Percentiles rank a stretch among this genome's conserved stretches.
Evolutionary conservation across 2,797 vertebrate genomes (phyloP).

Genomic region (Pangasius krempfi): DNA sequence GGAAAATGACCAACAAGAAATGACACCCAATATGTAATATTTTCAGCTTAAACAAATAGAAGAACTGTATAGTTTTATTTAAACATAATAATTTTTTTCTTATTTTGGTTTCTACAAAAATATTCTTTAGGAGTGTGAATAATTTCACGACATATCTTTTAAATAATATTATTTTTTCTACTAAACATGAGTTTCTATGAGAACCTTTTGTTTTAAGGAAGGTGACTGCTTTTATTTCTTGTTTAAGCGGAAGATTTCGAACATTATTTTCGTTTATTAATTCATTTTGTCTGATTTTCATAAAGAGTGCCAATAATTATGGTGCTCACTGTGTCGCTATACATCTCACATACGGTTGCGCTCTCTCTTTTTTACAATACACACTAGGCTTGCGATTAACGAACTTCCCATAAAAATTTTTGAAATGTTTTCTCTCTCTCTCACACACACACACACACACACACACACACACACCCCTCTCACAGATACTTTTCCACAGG

Average conservation of each 20-base stretch:
- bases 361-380: background rate
- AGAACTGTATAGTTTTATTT: background rate
- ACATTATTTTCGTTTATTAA: background rate
- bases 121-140: background rate
- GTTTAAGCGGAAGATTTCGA: background rate
- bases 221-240: background rate
- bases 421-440: background rate
- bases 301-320: background rate
- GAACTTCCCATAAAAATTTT: conserved; percentile 49
- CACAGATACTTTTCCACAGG: conserved; percentile 31
- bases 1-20: background rate
- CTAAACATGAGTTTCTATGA: background rate
- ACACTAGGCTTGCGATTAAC: background rate
- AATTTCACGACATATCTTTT: background rate
- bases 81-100: background rate
- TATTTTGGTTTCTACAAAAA: background rate
- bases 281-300: background rate
- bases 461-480: conserved; percentile 13
- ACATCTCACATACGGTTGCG: conserved; percentile 5
- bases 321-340: background rate
- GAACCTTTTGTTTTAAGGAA: background rate
- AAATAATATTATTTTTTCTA: background rate
- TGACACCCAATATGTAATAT: background rate
- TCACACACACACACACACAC: conserved; percentile 27
- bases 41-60: background rate